Conservation (phyloP, 2,888 invertebrate genomes). For the Calameuta pallipes region DNA sequence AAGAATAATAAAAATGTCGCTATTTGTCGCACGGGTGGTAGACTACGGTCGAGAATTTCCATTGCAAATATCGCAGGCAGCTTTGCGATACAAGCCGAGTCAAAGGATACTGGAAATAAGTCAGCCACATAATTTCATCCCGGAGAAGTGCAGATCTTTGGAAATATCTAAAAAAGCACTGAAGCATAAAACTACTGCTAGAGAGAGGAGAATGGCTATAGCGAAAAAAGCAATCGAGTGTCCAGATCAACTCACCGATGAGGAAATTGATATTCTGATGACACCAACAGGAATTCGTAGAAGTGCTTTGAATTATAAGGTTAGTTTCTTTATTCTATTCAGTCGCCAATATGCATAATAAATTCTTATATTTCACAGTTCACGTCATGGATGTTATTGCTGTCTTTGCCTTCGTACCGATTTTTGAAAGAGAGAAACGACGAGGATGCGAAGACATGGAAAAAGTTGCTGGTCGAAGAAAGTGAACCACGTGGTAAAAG, state of each 20-base stretch:
- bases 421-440: conserved; percentile 38
- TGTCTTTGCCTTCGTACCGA: conserved; percentile 44
- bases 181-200: conserved; percentile 15
- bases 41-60: conserved; percentile 35
- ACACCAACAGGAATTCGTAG: conserved; percentile 38
- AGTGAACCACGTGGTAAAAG: conserved; percentile 32
- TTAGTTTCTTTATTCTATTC: conserved; percentile 16
- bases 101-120: conserved; percentile 37
- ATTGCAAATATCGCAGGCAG: conserved; percentile 30
- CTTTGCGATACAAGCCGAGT: conserved; percentile 40
- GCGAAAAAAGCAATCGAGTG: conserved; percentile 32
- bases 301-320: conserved; percentile 42
- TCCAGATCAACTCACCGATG: conserved; percentile 35
- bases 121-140: conserved; percentile 24
- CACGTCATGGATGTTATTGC: conserved; percentile 42
- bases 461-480: conserved; percentile 34
- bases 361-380: conserved; percentile 28
- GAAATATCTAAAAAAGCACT: conserved; percentile 15
- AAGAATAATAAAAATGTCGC: conserved; percentile 32
- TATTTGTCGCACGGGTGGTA: conserved; percentile 24
- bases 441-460: conserved; percentile 35
- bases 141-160: conserved; percentile 30
- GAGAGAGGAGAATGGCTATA: conserved; percentile 18
- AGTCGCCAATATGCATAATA: not conserved
- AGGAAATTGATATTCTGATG: conserved; percentile 36